Conservation (phyloP, 2,797 vertebrate genomes). For the Pseudochromis fuscus region DNA sequence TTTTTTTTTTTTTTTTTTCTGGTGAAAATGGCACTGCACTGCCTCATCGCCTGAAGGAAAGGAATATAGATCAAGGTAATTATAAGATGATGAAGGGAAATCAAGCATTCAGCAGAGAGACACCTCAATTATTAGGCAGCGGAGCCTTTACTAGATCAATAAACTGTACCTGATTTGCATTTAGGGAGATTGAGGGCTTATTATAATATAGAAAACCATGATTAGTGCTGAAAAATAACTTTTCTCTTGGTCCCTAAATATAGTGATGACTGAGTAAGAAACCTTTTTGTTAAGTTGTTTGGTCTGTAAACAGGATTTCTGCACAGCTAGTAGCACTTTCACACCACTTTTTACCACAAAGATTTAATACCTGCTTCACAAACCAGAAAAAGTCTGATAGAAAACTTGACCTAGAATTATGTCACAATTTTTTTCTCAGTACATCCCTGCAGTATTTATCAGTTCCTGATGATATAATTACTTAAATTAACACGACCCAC, state of each 20-base stretch:
- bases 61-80: conserved; percentile 36
- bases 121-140: conserved; percentile 16
- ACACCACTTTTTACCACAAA: background rate
- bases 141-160: conserved; percentile 41
- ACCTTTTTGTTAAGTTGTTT: too few species aligned
- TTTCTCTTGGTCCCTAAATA: background rate
- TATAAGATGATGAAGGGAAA: conserved; percentile 20
- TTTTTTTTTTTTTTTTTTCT: background rate
- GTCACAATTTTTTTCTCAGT: conserved; percentile 2
- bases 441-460: conserved; percentile 12
- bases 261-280: too few species aligned
- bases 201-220: conserved; percentile 15
- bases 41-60: conserved; percentile 11
- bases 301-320: background rate
- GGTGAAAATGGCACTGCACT: conserved; percentile 14
- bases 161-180: conserved; percentile 23
- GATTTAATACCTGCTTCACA: background rate
- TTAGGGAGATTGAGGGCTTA: conserved; percentile 28
- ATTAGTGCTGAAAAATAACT: background rate
- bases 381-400: conserved; percentile 1
- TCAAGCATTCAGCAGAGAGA: conserved; percentile 11
- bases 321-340: background rate
- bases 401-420: conserved; percentile 8
- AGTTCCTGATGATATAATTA: conserved; percentile 22
- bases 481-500: conserved; percentile 17